A percentile compares a stretch with the other conserved stretches of the same genome.
These are phyloP conservation scores for Pelecanus crispus DNA, from an alignment of 2,113 vertebrate genomes.

Conservation along the genomic window DNA sequence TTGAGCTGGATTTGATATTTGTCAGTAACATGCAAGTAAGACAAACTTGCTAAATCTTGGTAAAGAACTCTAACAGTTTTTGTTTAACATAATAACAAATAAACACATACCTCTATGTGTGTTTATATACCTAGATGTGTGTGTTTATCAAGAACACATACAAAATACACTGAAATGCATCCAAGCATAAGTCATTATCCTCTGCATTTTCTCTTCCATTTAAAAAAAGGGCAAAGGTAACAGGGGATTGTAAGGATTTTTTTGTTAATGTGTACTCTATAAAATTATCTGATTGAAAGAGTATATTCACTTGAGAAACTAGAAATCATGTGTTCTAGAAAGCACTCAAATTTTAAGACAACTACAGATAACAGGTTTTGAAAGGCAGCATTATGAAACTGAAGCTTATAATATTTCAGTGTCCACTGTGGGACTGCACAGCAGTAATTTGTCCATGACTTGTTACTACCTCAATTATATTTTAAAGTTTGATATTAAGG, in stretches of 20 bases:
- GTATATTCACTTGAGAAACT: not conserved
- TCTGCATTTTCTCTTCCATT: not conserved
- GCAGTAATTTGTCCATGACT: not conserved
- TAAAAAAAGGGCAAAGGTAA: conserved; percentile 10
- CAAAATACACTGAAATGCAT: not conserved
- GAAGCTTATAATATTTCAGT: not conserved
- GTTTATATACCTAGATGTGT: not conserved
- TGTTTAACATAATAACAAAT: not conserved
- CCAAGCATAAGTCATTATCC: not conserved
- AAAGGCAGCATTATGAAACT: conserved; percentile 4
- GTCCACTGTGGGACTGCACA: not conserved
- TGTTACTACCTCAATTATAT: not conserved
- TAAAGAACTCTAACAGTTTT: not conserved
- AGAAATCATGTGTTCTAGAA: not conserved
- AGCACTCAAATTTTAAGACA: not conserved
- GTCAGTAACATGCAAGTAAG: conserved; percentile 9
- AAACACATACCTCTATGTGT: not conserved
- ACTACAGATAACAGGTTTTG: not conserved
- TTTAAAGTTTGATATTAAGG: not conserved
- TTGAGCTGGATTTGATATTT: conserved; percentile 63
- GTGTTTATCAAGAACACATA: not conserved
- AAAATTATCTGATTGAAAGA: conserved; percentile 16
- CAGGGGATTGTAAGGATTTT: not conserved
- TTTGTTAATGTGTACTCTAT: not conserved
- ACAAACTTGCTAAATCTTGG: not conserved